Conservation (phyloP, 2,113 vertebrate genomes). For the Podarcis cretensis region DNA sequence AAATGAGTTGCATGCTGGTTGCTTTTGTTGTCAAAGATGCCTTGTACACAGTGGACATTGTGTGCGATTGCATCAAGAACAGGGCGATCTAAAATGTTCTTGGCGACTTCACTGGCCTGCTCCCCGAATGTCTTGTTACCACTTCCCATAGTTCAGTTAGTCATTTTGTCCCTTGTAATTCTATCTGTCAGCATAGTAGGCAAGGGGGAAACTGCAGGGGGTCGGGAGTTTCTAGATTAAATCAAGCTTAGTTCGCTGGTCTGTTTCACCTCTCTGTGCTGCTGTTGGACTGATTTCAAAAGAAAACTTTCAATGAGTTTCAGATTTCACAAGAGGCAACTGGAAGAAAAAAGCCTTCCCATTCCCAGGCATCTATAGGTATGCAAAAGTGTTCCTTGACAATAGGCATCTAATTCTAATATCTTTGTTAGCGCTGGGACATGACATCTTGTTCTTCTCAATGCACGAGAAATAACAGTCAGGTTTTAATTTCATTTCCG, state of each 20-base stretch:
- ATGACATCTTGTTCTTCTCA: no score
- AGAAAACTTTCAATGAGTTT: neutral
- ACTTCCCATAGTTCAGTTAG: neutral
- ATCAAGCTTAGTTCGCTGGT: neutral
- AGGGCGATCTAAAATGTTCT: neutral
- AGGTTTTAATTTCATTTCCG: no score
- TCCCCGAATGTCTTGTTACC: neutral
- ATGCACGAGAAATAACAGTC: no score
- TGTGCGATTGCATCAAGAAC: neutral
- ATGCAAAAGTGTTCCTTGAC: no score
- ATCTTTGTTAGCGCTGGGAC: no score
- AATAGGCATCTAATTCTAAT: no score
- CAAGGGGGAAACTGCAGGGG: neutral
- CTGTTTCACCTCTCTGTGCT: neutral
- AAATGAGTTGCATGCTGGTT: neutral
- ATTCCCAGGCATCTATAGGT: neutral
- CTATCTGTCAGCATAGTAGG: neutral
- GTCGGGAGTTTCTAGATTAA: neutral
- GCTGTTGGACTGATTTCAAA: neutral
- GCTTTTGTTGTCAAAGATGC: neutral
- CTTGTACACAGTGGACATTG: neutral
- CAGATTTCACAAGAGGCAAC: neutral
- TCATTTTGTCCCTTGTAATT: neutral
- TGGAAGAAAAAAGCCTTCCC: neutral
- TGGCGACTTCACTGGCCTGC: neutral